These are phyloP conservation scores for Cryptus viduatorius DNA, from an alignment of 2,888 invertebrate species.

Conservation along the genomic window DNA sequence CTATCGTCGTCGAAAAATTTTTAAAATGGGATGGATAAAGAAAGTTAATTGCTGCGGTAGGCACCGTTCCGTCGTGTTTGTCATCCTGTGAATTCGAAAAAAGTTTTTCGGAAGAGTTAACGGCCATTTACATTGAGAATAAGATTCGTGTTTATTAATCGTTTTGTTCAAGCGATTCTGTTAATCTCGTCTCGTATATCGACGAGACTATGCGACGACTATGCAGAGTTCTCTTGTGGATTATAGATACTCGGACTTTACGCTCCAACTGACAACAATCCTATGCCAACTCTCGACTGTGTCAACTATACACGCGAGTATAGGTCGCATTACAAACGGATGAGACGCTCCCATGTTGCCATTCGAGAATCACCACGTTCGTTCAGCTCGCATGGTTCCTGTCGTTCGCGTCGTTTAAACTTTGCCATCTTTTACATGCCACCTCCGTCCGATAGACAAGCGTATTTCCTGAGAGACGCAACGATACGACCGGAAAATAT, in stretches of 20 bases:
- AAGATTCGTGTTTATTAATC: too few relatives aligned
- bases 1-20: not conserved
- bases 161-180: too few relatives aligned
- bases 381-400: constrained; percentile 4
- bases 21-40: constrained; percentile 71
- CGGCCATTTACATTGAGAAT: not conserved
- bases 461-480: constrained; percentile 16
- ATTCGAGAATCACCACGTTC: not conserved
- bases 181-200: too few relatives aligned
- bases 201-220: too few relatives aligned
- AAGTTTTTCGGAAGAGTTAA: not conserved
- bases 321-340: not conserved
- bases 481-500: constrained; percentile 63
- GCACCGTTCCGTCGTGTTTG: not conserved
- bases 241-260: too few relatives aligned
- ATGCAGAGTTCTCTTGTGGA: too few relatives aligned
- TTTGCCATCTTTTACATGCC: not conserved
- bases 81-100: too few relatives aligned
- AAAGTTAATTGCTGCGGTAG: constrained; percentile 71
- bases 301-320: not conserved
- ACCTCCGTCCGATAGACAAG: constrained; percentile 17
- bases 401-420: not conserved
- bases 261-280: not conserved
- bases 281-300: not conserved
- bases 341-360: constrained; percentile 12